Evolutionary conservation across 2,797 vertebrate species (phyloP), one percentile per base, ranked within the genome.

Genomic region (Phyllotis vaccarum): DNA sequence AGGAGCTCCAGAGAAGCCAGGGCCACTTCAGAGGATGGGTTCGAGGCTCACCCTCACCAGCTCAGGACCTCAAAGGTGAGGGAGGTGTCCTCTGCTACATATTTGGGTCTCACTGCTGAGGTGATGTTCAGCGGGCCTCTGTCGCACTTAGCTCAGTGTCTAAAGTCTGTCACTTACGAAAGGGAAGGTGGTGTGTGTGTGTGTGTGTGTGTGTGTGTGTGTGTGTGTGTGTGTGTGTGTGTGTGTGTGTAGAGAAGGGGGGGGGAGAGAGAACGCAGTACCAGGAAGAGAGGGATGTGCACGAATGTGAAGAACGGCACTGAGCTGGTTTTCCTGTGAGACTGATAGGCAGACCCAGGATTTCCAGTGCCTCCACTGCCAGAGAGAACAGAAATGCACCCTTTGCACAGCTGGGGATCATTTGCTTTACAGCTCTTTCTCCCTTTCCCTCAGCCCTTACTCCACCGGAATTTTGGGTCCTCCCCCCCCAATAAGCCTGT

Each of bases 401-500:
- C 62, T 95, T 60, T 34, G n/a, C 43, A 22, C 31, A 68, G 76
- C 60, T 29, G 54, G 31, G 78, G 54, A 75, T 43, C 62, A 40
- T 40, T 17, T 4, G 29, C 8, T 3, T 88, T 88, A 49, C 21
- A 29, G 24, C 76, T 29, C n/a, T 76, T 5, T 13, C 91, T 40
- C 27, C 86, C 34, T 66, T n/a, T 60, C 82, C 27, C 43, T 9
- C n/a, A 68, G 40, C 31, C 64, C 19, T 27, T 34, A 34, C 14
- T 49, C 80, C 70, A 40, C 12, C 76, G 34, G 49, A 40, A 62
- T 34, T 93, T 60, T 24, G 37, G 43, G 22, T 81, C 2, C 54
- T 87, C 82, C 43, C 78, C 81, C 49, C 79, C 52, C 27, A 78
- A 62, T 46, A 95, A 94, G 46, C 34, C 31, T 86, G 86, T 56